Evolutionary conservation across 2,888 invertebrate genomes (phyloP).

Genomic region (Polylopha cassiicola): DNA sequence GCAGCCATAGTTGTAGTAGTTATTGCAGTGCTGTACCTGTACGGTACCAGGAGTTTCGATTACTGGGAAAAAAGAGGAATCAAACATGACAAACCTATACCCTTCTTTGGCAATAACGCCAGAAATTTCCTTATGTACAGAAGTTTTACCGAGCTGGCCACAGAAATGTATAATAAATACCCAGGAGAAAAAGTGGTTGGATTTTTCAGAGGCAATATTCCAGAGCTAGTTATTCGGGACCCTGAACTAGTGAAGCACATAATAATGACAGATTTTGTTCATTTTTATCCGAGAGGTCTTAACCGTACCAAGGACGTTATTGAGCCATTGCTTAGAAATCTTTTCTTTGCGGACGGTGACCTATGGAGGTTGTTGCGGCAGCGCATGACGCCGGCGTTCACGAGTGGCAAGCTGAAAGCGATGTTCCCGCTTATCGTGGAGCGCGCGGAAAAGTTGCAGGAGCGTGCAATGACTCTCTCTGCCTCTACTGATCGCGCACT

Average conservation of each 20-base stretch:
- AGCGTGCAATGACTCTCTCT: slow-evolving; percentile 33
- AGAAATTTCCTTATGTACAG: slow-evolving; percentile 31
- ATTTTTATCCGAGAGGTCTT: slow-evolving; percentile 43
- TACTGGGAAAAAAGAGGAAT: slow-evolving; percentile 44
- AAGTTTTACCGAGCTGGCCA: slow-evolving; percentile 37
- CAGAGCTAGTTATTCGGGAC: slow-evolving; percentile 43
- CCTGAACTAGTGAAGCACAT: slow-evolving; percentile 43
- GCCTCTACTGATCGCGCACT: slow-evolving; percentile 31
- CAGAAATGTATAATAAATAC: slow-evolving; percentile 43
- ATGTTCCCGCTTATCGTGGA: slow-evolving; percentile 56
- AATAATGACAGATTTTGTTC: slow-evolving; percentile 38
- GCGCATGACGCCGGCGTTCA: slow-evolving; percentile 54
- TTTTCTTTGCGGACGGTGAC: slow-evolving; percentile 53
- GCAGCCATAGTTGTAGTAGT: too few species aligned
- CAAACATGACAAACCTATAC: slow-evolving; percentile 41
- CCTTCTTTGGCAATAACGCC: slow-evolving; percentile 40
- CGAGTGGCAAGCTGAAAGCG: slow-evolving; percentile 49
- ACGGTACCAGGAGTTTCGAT: slow-evolving; percentile 39
- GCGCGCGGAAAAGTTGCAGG: slow-evolving; percentile 43
- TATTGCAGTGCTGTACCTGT: slow-evolving; percentile 37
- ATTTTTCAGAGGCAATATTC: slow-evolving; percentile 36
- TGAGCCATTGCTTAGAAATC: slow-evolving; percentile 45
- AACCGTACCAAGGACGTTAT: slow-evolving; percentile 35
- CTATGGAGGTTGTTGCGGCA: slow-evolving; percentile 52
- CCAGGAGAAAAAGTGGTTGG: slow-evolving; percentile 47